A percentile compares a stretch with the other conserved stretches of the same genome.
Conservation (phyloP, 2,888 invertebrate genomes). For the Philopedon plagiatum region DNA sequence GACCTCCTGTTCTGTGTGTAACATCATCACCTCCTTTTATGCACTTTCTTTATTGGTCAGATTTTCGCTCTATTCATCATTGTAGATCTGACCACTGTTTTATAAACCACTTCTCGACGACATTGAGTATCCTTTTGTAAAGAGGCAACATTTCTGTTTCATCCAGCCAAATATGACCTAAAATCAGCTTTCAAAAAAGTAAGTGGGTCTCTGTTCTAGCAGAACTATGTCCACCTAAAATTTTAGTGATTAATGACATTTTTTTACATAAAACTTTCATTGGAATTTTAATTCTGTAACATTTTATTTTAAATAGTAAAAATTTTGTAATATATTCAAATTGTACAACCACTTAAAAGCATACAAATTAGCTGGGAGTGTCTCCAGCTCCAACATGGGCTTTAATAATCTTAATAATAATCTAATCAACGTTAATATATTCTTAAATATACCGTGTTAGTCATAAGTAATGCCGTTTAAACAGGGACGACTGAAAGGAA, state of each 20-base stretch:
- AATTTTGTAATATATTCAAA: slow-evolving; percentile 13
- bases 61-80: no score
- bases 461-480: slow-evolving; percentile 1
- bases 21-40: no score
- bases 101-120: no score
- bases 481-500: background rate
- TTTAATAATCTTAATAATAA: slow-evolving; percentile 26
- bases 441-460: slow-evolving; percentile 18
- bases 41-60: no score
- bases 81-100: no score
- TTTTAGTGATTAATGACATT: background rate
- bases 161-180: no score
- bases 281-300: background rate
- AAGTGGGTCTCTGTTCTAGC: no score
- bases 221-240: no score
- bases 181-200: no score
- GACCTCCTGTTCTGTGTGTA: no score
- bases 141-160: no score
- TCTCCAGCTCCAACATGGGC: slow-evolving; percentile 1
- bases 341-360: background rate
- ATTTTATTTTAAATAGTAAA: background rate
- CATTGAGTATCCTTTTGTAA: no score
- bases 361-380: slow-evolving; percentile 3
- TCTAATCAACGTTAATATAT: slow-evolving; percentile 26
- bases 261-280: background rate